A percentile compares a stretch with the other conserved stretches of the same genome.
Evolutionary conservation across 2,888 invertebrate genomes (phyloP).

Genomic region (Trissonchulus latispiculum): DNA sequence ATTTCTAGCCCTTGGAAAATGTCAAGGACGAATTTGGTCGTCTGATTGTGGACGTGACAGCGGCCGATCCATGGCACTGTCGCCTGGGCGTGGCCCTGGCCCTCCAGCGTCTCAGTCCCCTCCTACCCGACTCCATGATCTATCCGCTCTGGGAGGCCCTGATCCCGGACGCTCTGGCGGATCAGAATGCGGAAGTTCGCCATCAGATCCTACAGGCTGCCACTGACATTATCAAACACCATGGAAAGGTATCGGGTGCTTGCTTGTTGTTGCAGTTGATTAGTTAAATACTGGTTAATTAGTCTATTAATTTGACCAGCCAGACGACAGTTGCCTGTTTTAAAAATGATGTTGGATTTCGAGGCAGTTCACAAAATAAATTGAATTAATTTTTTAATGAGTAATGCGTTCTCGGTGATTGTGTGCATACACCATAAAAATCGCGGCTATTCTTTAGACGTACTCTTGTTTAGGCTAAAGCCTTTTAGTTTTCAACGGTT

Average conservation of each 20-base stretch:
- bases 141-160: slow-evolving; percentile 26
- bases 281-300: too few relatives aligned
- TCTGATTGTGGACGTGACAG: slow-evolving; percentile 58
- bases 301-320: too few relatives aligned
- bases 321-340: too few relatives aligned
- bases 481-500: too few relatives aligned
- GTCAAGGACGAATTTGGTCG: slow-evolving; percentile 79
- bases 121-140: slow-evolving; percentile 25
- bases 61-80: slow-evolving; percentile 80
- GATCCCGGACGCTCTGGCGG: slow-evolving; percentile 73
- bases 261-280: too few relatives aligned
- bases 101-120: slow-evolving; percentile 54
- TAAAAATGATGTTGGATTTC: too few relatives aligned
- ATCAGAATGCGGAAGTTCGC: slow-evolving; percentile 63
- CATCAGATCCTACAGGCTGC: slow-evolving; percentile 87
- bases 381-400: too few relatives aligned
- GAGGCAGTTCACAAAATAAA: too few relatives aligned
- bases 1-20: slow-evolving; percentile 44
- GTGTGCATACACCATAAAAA: too few relatives aligned
- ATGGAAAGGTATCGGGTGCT: slow-evolving; percentile 86
- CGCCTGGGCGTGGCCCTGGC: slow-evolving; percentile 77
- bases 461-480: too few relatives aligned
- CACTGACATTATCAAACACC: slow-evolving; percentile 75
- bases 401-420: too few relatives aligned
- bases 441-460: too few relatives aligned